Evolutionary conservation across 2,113 vertebrate species (phyloP).

Genomic region (human (Homo sapiens)): GRCh38 chr17:19015001-19015500

Average conservation of each 20-base stretch:
- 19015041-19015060: slow-evolving; percentile 89
- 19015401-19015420: background rate
- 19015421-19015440: background rate
- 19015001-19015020: background rate
- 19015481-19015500: background rate
- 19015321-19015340: background rate
- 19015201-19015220: slow-evolving; percentile 81
- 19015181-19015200: slow-evolving; percentile 94
- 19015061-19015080: slow-evolving; percentile 96
- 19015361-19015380: background rate
- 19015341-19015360: background rate
- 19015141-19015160: slow-evolving; percentile 94
- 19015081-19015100: slow-evolving; percentile 93
- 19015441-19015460: background rate
- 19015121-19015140: slow-evolving; percentile 94
- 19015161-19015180: slow-evolving; percentile 85
- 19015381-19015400: background rate
- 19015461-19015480: background rate
- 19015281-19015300: background rate
- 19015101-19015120: slow-evolving; percentile 95
- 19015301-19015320: background rate
- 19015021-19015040: background rate
- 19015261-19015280: background rate
- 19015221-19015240: slow-evolving; percentile 77
- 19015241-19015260: background rate